Conservation (phyloP, 2,113 vertebrate genomes). For the Columbina picui region DNA sequence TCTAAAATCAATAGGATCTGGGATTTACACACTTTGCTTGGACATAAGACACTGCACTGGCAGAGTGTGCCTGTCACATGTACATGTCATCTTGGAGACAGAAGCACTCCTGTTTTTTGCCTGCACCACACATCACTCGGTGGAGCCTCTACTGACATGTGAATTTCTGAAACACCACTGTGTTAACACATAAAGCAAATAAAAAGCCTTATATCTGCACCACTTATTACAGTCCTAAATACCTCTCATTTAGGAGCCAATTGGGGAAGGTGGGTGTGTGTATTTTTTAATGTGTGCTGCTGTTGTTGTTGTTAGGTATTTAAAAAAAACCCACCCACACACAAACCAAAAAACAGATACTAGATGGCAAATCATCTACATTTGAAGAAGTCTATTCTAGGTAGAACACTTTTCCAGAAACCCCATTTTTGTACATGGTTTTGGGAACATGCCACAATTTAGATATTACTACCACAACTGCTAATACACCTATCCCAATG, state of each 20-base stretch:
- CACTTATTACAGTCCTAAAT: not conserved
- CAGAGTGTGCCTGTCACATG: accelerated
- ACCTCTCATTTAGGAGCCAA: not conserved
- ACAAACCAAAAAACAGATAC: not conserved
- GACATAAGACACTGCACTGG: not conserved
- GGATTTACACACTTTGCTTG: not conserved
- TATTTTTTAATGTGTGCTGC: too few species aligned
- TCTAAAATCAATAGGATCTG: not conserved
- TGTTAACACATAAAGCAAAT: not conserved
- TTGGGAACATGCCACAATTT: not conserved
- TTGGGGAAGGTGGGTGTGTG: too few species aligned
- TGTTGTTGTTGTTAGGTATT: too few species aligned
- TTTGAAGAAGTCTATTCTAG: not conserved
- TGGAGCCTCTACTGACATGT: not conserved
- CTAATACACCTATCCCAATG: not conserved
- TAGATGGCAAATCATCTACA: not conserved
- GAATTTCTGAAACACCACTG: not conserved
- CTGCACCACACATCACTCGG: not conserved
- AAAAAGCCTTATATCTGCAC: not conserved
- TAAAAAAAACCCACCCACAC: not conserved
- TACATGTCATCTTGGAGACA: accelerated
- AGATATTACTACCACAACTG: not conserved
- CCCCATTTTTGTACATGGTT: not conserved
- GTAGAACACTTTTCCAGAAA: not conserved
- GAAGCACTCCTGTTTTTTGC: not conserved